phyloP scores from a whole-genome alignment of 1,140 invertebrate species.

The Drosophila serrata region DNA sequence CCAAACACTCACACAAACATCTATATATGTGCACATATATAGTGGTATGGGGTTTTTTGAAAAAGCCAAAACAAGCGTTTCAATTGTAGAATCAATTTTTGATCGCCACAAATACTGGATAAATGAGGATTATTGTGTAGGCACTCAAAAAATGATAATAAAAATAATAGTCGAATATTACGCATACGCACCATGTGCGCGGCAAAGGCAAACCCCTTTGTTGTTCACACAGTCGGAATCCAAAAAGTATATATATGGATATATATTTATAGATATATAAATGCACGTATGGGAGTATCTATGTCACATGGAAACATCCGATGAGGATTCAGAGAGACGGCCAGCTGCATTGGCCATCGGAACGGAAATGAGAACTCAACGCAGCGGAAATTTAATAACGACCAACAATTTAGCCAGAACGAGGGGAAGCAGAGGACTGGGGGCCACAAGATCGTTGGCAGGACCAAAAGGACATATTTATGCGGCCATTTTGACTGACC shows the following conservation, averaged over 20 bases:
- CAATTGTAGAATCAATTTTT: conserved; percentile 65
- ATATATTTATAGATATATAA: conserved; percentile 5
- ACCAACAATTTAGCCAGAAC: conserved; percentile 74
- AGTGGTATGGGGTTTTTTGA: neutral
- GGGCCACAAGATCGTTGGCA: conserved; percentile 36
- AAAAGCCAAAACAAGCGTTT: conserved; percentile 50
- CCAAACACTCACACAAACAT: conserved; percentile 2
- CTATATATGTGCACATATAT: neutral
- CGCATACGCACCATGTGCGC: conserved; percentile 47
- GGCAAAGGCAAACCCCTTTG: conserved; percentile 24
- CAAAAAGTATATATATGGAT: conserved; percentile 1
- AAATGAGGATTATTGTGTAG: conserved; percentile 54
- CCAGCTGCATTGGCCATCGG: conserved; percentile 79
- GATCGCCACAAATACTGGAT: conserved; percentile 53
- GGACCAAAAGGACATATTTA: conserved; percentile 76
- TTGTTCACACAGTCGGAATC: conserved; percentile 26
- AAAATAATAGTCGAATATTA: conserved; percentile 75
- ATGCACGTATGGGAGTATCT: conserved; percentile 46
- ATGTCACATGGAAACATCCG: conserved; percentile 69
- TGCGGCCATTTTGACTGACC: conserved; percentile 81
- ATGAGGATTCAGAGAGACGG: conserved; percentile 58
- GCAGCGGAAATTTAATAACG: conserved; percentile 83
- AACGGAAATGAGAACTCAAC: conserved; percentile 83
- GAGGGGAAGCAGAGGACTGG: neutral
- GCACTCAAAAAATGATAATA: conserved; percentile 46